Conservation (phyloP, 2,888 invertebrate species). For the Osedax frankpressi region DNA sequence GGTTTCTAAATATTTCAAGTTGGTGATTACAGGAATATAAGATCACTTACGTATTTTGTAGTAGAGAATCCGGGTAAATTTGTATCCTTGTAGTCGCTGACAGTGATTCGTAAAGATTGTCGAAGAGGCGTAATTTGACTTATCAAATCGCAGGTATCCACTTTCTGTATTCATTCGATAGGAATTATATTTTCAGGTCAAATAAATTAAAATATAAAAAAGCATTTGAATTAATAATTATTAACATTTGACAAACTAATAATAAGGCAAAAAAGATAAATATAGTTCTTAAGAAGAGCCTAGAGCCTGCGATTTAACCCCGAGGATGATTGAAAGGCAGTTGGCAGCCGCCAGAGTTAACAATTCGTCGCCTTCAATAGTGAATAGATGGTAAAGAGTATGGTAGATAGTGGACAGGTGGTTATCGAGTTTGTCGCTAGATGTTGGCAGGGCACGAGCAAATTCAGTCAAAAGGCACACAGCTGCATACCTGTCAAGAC, state of each 20-base stretch:
- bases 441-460: not conserved
- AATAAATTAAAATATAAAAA: too few species aligned
- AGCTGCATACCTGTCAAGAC: conserved; percentile 12
- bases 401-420: not conserved
- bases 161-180: conserved; percentile 54
- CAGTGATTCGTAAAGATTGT: conserved; percentile 79
- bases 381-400: not conserved
- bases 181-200: too few species aligned
- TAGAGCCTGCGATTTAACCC: too few species aligned
- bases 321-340: not conserved
- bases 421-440: not conserved
- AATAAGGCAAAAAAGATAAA: too few species aligned
- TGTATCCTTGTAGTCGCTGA: conserved; percentile 60
- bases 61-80: conserved; percentile 81
- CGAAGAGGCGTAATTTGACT: conserved; percentile 75
- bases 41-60: conserved; percentile 47
- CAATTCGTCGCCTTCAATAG: conserved; percentile 48
- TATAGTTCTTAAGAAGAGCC: too few species aligned
- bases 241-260: too few species aligned
- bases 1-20: not conserved
- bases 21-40: not conserved
- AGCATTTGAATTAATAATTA: too few species aligned
- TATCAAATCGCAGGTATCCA: conserved; percentile 71
- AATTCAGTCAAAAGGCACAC: not conserved
- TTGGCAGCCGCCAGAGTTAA: not conserved